Base-by-base conservation (phyloP, 2,797 vertebrate species). In the Parambassis ranga region DNA sequence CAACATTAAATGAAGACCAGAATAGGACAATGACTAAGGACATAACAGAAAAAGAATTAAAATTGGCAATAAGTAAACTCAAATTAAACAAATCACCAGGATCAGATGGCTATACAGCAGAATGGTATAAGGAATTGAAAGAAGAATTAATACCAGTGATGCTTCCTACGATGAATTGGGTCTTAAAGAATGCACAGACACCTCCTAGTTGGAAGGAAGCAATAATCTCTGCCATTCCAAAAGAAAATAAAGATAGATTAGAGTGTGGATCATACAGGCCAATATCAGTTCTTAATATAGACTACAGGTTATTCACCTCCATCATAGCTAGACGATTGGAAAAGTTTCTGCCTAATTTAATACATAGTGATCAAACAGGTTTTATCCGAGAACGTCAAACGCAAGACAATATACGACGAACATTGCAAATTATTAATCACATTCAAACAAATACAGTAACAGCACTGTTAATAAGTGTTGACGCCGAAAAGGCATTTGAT, bases 1-100 rank as follows among this genome's bases (percentile, higher is more conserved):
- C 58, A 9, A 33, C 35, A 8, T 4, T 71, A 24, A 22, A n/a
- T n/a, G 23, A 48, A 32, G 47, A 64, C 41, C 68, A 64, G 48
- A 73, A 57, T 10, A 3, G 19, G 44, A 19, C 1, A 7, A 24
- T 72, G 47, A 55, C 2, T 13, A 9, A 10, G 0, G 46, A 56
- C 1, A 55, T 60, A 48, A 47, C 38, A 10, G n/a, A 51, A 24
- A n/a, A 4, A 1, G 43, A 75, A 55, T 10, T 70, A 28, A 55
- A 46, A 35, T 3, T 0, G 13, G 26, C 50, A 42, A 51, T 70
- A 11, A 30, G 27, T 2, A 30, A 4, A 30, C 27, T 33, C 2
- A 33, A 33, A 7, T 5, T 30, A 11, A 11, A 9, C 10, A 33
- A 14, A 33, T 33, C 31, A 5, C 31, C 13, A 14, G 31, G 31